Base-by-base conservation (phyloP, 1,140 invertebrate species). In the Cherax quadricarinatus region DNA sequence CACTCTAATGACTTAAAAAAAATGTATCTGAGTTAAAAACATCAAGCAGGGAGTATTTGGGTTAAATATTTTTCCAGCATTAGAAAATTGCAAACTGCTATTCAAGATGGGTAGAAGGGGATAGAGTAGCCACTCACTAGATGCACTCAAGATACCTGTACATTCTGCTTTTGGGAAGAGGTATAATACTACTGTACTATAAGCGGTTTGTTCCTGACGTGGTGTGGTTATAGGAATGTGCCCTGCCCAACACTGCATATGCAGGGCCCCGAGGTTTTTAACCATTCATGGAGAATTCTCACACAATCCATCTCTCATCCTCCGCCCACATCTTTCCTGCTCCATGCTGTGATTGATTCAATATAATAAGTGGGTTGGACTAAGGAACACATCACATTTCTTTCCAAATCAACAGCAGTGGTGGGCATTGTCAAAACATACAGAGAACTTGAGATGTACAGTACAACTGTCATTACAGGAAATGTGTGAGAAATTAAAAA, bases 191-290 rank as follows among this genome's bases (percentile, higher is more conserved):
- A 62, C n/a, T 82, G 75, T 49, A 62, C n/a, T 82, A 60, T 70
- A 62, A 48, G 57, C 41, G 75, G 83, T 79, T 91, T 87, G 89
- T 91, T 91, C 89, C 84, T 91, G 89, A 81, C 79, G 89, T 49
- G 84, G 53, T 86, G 85, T 86, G 85, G 57, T 86, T 84, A 62
- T 48, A 75, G 89, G 30, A 60, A 49, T 70, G 57, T 80, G 75
- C 89, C 89, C 89, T 66, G 89, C 89, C 84, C 84, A 86, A 85
- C 83, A 86, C 89, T 87, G 89, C 53, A 75, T 66, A 62, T 60
- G 78, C 51, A 80, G 75, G 87, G 87, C 79, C 78, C 87, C 78
- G 62, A 89, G 87, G 87, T 89, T 24, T 79, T 82, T 60, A 53
- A 60, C 81, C 81, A 53, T 48, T 16, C 48, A 9, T 53, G 81